Evolutionary conservation across 1,140 invertebrate species (phyloP).

Genomic region (Brachystomella parvula): DNA sequence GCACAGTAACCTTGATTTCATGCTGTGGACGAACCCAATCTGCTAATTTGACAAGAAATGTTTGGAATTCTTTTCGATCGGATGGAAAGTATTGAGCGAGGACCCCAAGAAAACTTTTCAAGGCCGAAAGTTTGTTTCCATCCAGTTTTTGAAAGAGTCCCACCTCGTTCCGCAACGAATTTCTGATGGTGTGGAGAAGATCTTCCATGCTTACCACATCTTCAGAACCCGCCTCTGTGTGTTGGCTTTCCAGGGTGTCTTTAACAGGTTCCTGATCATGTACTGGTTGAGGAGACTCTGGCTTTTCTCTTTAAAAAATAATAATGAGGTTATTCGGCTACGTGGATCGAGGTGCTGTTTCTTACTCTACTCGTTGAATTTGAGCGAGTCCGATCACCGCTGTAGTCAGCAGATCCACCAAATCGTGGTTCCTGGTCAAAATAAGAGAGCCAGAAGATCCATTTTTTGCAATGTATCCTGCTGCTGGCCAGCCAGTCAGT

Average conservation of each 20-base stretch:
- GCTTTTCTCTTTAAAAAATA: not conserved
- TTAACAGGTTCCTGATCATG: not conserved
- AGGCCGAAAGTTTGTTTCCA: conserved; percentile 59
- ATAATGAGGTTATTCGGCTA: too few relatives aligned
- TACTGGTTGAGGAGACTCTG: not conserved
- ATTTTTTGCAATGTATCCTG: conserved; percentile 19
- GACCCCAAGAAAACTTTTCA: conserved; percentile 63
- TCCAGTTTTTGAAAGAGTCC: conserved; percentile 56
- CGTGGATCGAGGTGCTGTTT: not conserved
- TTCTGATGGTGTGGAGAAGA: conserved; percentile 71
- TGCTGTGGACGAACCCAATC: conserved; percentile 44
- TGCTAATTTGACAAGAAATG: conserved; percentile 54
- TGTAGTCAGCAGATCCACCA: not conserved
- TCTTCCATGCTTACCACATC: conserved; percentile 69
- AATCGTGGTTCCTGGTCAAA: conserved; percentile 9
- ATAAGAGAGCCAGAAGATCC: conserved; percentile 4
- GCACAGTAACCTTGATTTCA: conserved; percentile 51
- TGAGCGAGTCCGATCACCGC: not conserved
- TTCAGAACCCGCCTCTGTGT: not conserved
- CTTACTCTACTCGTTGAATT: not conserved
- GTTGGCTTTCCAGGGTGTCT: not conserved
- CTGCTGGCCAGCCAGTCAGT: conserved; percentile 33
- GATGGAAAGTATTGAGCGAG: conserved; percentile 66
- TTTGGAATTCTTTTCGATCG: conserved; percentile 50
- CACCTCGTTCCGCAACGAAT: conserved; percentile 73